phyloP scores from a whole-genome alignment of 2,888 invertebrate genomes.

The Silvanus unidentatus region DNA sequence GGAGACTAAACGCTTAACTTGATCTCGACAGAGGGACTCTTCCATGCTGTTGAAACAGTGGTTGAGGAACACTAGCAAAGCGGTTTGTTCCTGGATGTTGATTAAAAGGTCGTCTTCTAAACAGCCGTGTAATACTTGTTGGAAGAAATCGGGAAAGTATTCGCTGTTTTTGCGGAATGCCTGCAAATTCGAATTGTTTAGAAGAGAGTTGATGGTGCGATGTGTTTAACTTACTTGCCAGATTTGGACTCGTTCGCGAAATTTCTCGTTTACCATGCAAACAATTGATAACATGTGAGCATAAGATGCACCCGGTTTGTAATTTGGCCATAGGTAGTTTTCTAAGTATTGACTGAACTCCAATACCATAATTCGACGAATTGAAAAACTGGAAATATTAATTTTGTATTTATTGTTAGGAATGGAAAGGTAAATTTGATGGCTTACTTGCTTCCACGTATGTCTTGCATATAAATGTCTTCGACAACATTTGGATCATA shows the following conservation, averaged over 20 bases:
- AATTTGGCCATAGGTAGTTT: slow-evolving; percentile 96
- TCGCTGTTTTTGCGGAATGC: slow-evolving; percentile 72
- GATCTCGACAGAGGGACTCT: slow-evolving; percentile 85
- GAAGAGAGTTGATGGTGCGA: no score
- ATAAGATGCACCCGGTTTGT: slow-evolving; percentile 67
- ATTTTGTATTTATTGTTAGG: slow-evolving; percentile 4
- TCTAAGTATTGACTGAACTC: slow-evolving; percentile 98
- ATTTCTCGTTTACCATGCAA: slow-evolving; percentile 98
- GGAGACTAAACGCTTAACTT: slow-evolving; percentile 82
- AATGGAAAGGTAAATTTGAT: slow-evolving; percentile 7
- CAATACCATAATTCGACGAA: slow-evolving; percentile 88
- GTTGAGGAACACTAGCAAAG: slow-evolving; percentile 85
- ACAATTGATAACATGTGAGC: slow-evolving; percentile 95
- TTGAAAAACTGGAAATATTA: slow-evolving; percentile 54
- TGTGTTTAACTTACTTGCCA: slow-evolving; percentile 66
- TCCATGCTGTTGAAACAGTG: slow-evolving; percentile 98
- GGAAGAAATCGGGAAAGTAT: slow-evolving; percentile 76
- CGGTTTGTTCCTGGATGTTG: slow-evolving; percentile 72
- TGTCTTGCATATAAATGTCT: slow-evolving; percentile 83
- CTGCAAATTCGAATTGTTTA: slow-evolving; percentile 36
- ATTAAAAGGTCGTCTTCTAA: slow-evolving; percentile 55
- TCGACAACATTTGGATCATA: slow-evolving; percentile 78
- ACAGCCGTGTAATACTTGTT: slow-evolving; percentile 71
- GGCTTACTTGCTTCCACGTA: slow-evolving; percentile 70
- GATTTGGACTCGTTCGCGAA: slow-evolving; percentile 90